Conservation (phyloP, 2,888 invertebrate genomes). For the Liopterus haemorrhoidalis region DNA sequence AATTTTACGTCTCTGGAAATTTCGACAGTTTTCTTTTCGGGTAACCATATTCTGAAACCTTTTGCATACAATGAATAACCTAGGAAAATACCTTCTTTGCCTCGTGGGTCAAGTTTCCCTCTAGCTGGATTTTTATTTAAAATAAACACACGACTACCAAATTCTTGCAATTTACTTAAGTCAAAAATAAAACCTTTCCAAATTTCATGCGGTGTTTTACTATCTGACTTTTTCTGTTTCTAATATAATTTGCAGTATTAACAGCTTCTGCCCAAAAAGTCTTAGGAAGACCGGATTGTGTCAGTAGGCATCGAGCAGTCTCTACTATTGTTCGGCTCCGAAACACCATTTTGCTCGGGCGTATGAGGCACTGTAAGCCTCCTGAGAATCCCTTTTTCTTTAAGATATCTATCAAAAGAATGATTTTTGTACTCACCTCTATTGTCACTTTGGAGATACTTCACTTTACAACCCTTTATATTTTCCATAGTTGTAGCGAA, state of each 20-base stretch:
- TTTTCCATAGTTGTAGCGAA: slow-evolving; percentile 14
- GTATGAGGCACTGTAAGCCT: slow-evolving; percentile 23
- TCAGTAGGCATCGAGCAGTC: slow-evolving; percentile 18
- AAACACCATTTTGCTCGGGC: slow-evolving; percentile 29
- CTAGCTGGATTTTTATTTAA: too few relatives aligned
- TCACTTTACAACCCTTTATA: slow-evolving; percentile 18
- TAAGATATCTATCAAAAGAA: slow-evolving; percentile 15
- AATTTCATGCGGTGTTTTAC: slow-evolving; percentile 8
- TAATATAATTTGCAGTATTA: slow-evolving; percentile 4
- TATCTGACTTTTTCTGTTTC: slow-evolving; percentile 1
- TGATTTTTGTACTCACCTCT: slow-evolving; percentile 23
- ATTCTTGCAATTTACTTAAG: too few relatives aligned
- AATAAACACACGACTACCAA: too few relatives aligned
- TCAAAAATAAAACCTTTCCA: slow-evolving; percentile 4
- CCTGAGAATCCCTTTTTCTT: slow-evolving; percentile 6
- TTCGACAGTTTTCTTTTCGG: too few relatives aligned
- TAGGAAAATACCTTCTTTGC: too few relatives aligned
- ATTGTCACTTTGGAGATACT: slow-evolving; percentile 23
- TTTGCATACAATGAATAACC: too few relatives aligned
- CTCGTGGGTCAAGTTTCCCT: too few relatives aligned
- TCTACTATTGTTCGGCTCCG: slow-evolving; percentile 9
- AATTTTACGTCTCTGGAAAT: too few relatives aligned
- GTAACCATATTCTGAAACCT: too few relatives aligned
- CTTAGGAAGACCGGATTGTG: slow-evolving; percentile 1
- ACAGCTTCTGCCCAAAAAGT: slow-evolving; percentile 8